Evolutionary conservation across 2,113 vertebrate genomes (phyloP).

Genomic region (Mirounga angustirostris): DNA sequence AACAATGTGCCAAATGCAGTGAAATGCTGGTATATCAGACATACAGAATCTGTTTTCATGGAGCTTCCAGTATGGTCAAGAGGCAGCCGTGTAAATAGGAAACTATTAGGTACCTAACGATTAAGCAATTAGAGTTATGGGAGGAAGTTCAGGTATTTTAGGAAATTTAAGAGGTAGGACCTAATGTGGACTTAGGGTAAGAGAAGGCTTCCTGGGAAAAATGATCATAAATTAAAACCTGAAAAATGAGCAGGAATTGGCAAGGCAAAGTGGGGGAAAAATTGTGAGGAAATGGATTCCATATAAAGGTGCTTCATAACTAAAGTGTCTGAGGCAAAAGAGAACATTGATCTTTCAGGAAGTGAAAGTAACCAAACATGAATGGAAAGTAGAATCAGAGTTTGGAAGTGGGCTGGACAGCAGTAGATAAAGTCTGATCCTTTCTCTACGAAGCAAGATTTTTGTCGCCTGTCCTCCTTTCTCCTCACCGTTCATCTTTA

Average conservation of each 20-base stretch:
- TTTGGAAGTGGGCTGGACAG: not conserved
- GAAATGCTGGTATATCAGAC: not conserved
- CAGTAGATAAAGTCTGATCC: not conserved
- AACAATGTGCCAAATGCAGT: not conserved
- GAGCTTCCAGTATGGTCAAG: not conserved
- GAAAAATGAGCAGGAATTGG: not conserved
- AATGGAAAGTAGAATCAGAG: not conserved
- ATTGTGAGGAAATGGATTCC: not conserved
- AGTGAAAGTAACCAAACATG: not conserved
- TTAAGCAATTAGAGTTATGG: not conserved
- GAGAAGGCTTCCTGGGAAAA: not conserved
- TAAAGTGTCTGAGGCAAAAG: not conserved
- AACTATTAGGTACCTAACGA: not conserved
- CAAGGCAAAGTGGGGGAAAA: not conserved
- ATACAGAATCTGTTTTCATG: not conserved
- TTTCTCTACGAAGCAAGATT: not conserved
- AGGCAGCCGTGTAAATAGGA: not conserved
- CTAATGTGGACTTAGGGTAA: not conserved
- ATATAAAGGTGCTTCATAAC: not conserved
- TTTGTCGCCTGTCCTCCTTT: not conserved
- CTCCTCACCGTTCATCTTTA: not conserved
- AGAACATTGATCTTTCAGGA: not conserved
- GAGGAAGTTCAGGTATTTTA: not conserved
- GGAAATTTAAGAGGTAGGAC: not conserved
- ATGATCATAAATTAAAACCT: not conserved